These are phyloP conservation scores for Eufriesea mexicana DNA, from an alignment of 1,140 invertebrate genomes.

Conservation along the genomic window DNA sequence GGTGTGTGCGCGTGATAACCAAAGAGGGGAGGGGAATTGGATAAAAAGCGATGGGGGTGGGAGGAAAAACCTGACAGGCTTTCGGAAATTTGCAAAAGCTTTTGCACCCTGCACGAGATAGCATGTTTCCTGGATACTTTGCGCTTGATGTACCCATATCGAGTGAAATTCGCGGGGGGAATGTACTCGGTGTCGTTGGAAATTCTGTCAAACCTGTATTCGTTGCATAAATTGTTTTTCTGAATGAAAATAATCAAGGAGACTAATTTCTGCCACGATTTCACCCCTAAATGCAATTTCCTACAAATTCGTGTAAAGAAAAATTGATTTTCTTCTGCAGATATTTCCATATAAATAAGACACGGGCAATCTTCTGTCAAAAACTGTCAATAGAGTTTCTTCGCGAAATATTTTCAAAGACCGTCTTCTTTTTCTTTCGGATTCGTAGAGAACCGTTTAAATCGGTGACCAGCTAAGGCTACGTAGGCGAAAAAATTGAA, in stretches of 20 bases:
- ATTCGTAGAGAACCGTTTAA: too few relatives aligned
- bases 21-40: background rate
- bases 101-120: background rate
- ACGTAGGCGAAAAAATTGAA: background rate
- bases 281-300: too few relatives aligned
- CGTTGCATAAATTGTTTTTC: background rate
- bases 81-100: conserved; percentile 1
- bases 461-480: too few relatives aligned
- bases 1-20: background rate
- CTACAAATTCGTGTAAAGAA: too few relatives aligned
- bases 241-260: background rate
- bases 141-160: background rate
- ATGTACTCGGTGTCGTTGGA: too few relatives aligned
- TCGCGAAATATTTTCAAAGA: too few relatives aligned
- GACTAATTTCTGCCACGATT: too few relatives aligned
- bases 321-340: too few relatives aligned
- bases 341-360: too few relatives aligned
- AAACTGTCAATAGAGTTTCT: too few relatives aligned
- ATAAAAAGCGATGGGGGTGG: background rate
- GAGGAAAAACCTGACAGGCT: background rate
- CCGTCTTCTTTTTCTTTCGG: too few relatives aligned
- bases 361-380: too few relatives aligned
- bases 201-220: background rate
- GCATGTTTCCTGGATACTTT: background rate
- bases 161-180: background rate